Evolutionary conservation across 2,113 vertebrate species (phyloP), one percentile per base, ranked within the genome.

Genomic region (Nematolebias whitei): DNA sequence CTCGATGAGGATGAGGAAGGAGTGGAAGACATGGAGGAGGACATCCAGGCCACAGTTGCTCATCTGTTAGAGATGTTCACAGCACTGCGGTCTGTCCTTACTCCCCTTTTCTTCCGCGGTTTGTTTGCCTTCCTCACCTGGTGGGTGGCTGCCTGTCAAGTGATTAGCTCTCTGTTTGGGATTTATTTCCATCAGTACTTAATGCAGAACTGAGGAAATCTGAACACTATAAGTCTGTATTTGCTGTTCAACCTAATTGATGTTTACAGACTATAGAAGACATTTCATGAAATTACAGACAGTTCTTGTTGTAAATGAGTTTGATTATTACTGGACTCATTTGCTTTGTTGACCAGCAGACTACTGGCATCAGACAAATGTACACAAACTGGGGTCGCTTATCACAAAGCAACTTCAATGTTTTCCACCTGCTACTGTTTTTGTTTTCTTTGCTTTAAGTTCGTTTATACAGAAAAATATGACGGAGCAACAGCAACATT

Each of bases 131-230:
- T 96, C 87, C 80, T 98, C 71, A 94, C 95, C 18, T 99, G 97
- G 98, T 99, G 98, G 98, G 93, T 96, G 12, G 94, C 96, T 0
- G 92, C 92, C 75, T 98, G 98, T 86, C 97, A 98, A 85, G 85
- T 98, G 1, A 86, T 98, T 84, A 93, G 94, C 88, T 96, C 95
- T 63, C 91, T 99, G 74, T 98, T 98, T 0, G 98, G 98, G 32
- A 93, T 99, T 76, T 98, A 98, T 76, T 98, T 98, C 90, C 96
- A 98, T 88, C 96, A 94, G 91, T 95, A 96, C 82, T 90, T 99
- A 58, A 92, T 94, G 22, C 87, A 90, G 19, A 95, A 93, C 71
- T 84, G 93, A 94, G 13, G 40, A 44, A 41, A 45, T 24, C 15
- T 1, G 40, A 68, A 48, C 2, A 20, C 19, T 40, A 4, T 3